Base-by-base conservation (phyloP, 2,888 invertebrate species). In the Prosopocoilus inquinatus region DNA sequence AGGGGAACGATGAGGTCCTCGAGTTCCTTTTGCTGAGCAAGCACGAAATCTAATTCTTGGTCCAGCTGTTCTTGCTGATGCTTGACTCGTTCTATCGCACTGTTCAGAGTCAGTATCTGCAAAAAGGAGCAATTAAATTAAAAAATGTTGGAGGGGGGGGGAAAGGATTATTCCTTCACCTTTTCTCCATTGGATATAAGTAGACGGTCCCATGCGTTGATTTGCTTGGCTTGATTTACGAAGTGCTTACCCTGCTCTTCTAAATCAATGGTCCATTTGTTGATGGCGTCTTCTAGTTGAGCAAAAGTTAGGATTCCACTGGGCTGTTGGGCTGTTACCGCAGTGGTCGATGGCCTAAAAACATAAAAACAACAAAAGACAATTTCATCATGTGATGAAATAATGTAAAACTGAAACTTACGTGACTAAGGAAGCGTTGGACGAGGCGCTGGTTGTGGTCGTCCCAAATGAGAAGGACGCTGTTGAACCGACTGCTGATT, bases 141-240 rank as follows among this genome's bases (percentile, higher is more conserved):
- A 16, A 16, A 28, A 28, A 28, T 28, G 5, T 5, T 28, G 4
- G 20, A 2, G 1, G 20, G 20, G 2, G 2, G 4, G 20, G 20
- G 20, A 44, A 36, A 51, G 9, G 9, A 47, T 41, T 39, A 20
- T 28, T 12, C 50, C 38, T n/a, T 53, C 70, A 89, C 89, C 82
- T 95, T 96, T 63, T 96, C 94, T 13, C 94, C 95, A 74, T 96
- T 96, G 16, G 87, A 84, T 53, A 95, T 91, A 1, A 97, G 82
- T 38, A 95, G 80, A 61, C 90, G 83, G 73, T 98, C 97, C 96
- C 97, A 97, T 0, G 93, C 91, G 76, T 97, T 97, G 53, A 97
- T 87, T 77, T 96, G 94, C 3, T 93, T 91, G 0, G 96, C 96
- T 75, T 96, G 96, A 74, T 94, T 91, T 57, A 94, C 86, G 72